Conservation (phyloP, 2,888 invertebrate genomes). For the Lithosia quadra region DNA sequence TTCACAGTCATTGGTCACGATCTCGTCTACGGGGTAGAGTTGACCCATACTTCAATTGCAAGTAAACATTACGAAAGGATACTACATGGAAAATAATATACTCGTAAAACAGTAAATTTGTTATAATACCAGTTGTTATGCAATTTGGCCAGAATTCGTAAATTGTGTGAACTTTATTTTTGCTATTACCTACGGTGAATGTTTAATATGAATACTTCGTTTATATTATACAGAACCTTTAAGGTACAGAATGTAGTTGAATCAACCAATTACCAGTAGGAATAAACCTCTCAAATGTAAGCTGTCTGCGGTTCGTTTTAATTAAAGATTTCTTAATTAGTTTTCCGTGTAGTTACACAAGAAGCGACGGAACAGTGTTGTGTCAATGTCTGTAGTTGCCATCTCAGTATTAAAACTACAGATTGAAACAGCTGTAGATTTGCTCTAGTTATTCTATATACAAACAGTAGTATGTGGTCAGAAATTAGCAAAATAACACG, state of each 20-base stretch:
- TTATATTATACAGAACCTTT: constrained; percentile 26
- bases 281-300: constrained; percentile 19
- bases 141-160: constrained; percentile 29
- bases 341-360: constrained; percentile 52
- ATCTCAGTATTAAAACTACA: constrained; percentile 28
- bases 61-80: constrained; percentile 43
- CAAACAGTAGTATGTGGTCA: constrained; percentile 19
- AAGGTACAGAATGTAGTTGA: constrained; percentile 31
- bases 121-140: constrained; percentile 25
- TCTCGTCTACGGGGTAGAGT: constrained; percentile 72
- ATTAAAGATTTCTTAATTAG: constrained; percentile 52
- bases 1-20: constrained; percentile 77
- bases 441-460: constrained; percentile 56
- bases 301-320: constrained; percentile 43
- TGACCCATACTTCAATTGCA: constrained; percentile 57
- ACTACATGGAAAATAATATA: constrained; percentile 36
- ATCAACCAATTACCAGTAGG: not conserved
- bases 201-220: constrained; percentile 22
- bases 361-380: constrained; percentile 53
- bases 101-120: not conserved
- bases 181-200: constrained; percentile 22
- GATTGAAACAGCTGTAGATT: constrained; percentile 64
- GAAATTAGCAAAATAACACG: constrained; percentile 20
- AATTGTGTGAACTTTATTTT: constrained; percentile 25
- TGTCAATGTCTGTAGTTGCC: not conserved